These are phyloP conservation scores for Talpa occidentalis DNA, from an alignment of 2,113 vertebrate genomes.

Conservation along the genomic window DNA sequence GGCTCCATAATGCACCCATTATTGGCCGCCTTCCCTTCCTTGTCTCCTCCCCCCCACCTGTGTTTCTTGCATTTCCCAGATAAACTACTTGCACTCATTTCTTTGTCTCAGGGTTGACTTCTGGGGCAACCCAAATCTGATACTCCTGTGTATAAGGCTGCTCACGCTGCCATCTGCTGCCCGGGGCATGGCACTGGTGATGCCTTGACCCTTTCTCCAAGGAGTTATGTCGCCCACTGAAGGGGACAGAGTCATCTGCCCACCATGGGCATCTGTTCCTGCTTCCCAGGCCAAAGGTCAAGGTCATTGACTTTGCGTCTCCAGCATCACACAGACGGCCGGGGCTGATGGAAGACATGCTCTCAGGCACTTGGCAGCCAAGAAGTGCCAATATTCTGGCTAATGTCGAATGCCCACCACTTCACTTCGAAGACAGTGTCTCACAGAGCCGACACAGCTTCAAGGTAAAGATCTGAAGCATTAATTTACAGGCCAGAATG, in stretches of 20 bases:
- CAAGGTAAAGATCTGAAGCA: conserved; percentile 37
- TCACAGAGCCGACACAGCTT: background rate
- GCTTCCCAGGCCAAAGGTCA: conserved; percentile 42
- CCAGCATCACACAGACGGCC: background rate
- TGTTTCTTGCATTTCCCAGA: conserved; percentile 19
- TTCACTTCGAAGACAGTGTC: background rate
- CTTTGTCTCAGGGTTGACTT: background rate
- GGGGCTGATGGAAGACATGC: background rate
- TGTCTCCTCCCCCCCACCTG: background rate
- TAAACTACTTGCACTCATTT: background rate
- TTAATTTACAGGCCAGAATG: conserved; percentile 63
- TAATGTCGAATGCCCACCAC: background rate
- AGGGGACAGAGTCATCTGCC: conserved; percentile 53
- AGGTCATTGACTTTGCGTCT: conserved; percentile 41
- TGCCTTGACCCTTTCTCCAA: background rate
- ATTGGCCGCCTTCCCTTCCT: background rate
- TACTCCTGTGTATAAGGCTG: background rate
- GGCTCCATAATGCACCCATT: conserved; percentile 1
- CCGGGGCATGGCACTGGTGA: background rate
- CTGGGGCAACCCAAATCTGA: background rate
- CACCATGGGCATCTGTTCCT: background rate
- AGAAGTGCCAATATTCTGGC: background rate
- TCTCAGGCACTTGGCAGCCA: background rate
- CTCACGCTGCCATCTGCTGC: conserved; percentile 33
- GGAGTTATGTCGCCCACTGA: conserved; percentile 55